Conservation (phyloP, 2,797 vertebrate species). For the Thripadectes ignobilis region DNA sequence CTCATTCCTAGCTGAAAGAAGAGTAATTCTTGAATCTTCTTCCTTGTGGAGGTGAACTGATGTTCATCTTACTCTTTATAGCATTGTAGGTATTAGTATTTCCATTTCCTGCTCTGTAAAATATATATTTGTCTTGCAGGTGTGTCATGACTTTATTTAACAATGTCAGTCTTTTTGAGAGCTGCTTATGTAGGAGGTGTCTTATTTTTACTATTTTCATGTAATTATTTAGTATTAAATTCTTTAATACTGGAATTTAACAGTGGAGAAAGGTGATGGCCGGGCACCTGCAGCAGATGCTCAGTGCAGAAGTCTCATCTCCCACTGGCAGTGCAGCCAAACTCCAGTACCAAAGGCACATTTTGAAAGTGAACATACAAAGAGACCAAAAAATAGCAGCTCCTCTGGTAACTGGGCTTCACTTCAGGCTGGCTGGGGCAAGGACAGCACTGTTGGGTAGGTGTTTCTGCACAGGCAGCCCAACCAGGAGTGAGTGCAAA, state of each 20-base stretch:
- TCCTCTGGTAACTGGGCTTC: background rate
- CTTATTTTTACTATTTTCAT: background rate
- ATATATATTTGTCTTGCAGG: background rate
- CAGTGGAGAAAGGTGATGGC: background rate
- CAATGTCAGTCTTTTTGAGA: background rate
- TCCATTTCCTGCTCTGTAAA: conserved; percentile 2
- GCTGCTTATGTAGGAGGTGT: background rate
- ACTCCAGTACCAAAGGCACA: background rate
- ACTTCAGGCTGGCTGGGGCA: background rate
- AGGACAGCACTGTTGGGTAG: background rate
- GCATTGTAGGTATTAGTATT: background rate
- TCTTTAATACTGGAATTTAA: background rate
- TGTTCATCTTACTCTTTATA: background rate
- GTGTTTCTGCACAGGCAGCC: background rate
- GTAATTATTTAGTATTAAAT: background rate
- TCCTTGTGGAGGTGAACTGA: background rate
- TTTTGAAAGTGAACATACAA: background rate
- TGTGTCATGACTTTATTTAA: background rate
- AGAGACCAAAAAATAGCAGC: background rate
- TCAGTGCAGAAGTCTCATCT: background rate
- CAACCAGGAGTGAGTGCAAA: background rate
- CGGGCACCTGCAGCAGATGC: background rate
- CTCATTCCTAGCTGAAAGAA: background rate
- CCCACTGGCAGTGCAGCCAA: accelerated
- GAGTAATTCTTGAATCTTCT: background rate